Evolutionary conservation across 2,113 vertebrate genomes (phyloP).

Genomic region (Antechinus flavipes): DNA sequence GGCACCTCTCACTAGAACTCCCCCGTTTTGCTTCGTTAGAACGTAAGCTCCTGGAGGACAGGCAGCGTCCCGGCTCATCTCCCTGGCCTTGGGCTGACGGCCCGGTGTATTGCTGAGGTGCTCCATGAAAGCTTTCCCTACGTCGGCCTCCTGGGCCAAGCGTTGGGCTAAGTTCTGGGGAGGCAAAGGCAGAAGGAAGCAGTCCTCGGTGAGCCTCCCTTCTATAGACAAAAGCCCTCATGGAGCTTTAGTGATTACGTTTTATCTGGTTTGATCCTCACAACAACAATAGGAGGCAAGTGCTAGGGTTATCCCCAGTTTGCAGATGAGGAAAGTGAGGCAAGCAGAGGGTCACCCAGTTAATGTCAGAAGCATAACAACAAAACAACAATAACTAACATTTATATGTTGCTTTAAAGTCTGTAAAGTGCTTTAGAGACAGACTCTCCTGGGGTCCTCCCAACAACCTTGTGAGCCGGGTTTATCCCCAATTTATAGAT

Average conservation of each 20-base stretch:
- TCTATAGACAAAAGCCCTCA: neutral
- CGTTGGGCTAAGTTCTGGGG: neutral
- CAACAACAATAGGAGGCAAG: neutral
- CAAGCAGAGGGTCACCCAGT: neutral
- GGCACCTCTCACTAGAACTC: neutral
- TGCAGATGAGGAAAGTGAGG: neutral
- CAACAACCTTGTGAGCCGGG: neutral
- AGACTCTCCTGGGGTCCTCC: neutral
- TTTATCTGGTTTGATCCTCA: neutral
- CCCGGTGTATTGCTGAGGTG: neutral
- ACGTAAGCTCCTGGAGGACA: neutral
- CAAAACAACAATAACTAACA: neutral
- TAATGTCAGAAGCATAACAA: neutral
- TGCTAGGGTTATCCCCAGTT: neutral
- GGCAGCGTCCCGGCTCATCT: neutral
- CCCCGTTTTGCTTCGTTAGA: neutral
- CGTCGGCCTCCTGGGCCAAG: neutral
- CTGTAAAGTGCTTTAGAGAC: neutral
- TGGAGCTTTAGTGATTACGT: neutral
- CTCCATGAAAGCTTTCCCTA: neutral
- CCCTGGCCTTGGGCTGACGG: neutral
- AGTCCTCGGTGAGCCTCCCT: too few relatives aligned
- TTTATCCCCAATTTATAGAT: neutral
- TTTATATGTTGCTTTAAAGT: neutral
- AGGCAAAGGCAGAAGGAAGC: neutral